Conservation (phyloP, 2,113 vertebrate species). For the Paradoxurus hermaphroditus region DNA sequence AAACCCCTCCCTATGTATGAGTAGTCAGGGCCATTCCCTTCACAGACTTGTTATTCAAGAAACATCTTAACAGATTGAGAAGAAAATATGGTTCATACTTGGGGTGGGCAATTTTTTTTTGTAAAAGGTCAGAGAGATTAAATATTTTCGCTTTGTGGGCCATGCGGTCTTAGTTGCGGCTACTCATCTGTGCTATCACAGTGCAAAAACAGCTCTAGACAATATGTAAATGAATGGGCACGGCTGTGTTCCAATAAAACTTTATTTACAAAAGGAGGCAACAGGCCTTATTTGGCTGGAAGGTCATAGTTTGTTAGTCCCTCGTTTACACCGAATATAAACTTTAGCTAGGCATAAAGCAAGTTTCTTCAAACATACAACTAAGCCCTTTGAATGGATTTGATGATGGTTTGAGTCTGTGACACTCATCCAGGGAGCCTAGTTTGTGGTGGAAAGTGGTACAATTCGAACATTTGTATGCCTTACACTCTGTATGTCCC, state of each 20-base stretch:
- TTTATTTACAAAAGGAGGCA: slow-evolving; percentile 6
- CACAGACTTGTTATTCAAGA: background rate
- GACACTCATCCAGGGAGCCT: background rate
- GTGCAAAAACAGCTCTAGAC: background rate
- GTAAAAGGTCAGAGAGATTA: background rate
- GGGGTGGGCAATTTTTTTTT: background rate
- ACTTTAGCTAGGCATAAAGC: background rate
- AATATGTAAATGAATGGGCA: background rate
- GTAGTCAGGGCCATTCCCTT: background rate
- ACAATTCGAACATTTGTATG: background rate
- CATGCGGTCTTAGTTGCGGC: background rate
- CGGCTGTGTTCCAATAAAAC: background rate
- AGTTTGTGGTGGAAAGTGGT: background rate
- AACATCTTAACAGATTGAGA: background rate
- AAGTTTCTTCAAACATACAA: background rate
- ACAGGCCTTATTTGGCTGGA: background rate
- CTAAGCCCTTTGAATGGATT: background rate
- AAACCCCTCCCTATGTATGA: background rate
- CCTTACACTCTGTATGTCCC: background rate
- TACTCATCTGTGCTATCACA: background rate
- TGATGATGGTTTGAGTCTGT: background rate
- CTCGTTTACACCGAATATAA: background rate
- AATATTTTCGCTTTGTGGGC: background rate
- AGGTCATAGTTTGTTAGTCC: background rate
- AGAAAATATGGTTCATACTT: background rate